Evolutionary conservation across 2,797 vertebrate species (phyloP), one percentile per base, ranked within the genome.

Genomic region (Liasis olivaceus): DNA sequence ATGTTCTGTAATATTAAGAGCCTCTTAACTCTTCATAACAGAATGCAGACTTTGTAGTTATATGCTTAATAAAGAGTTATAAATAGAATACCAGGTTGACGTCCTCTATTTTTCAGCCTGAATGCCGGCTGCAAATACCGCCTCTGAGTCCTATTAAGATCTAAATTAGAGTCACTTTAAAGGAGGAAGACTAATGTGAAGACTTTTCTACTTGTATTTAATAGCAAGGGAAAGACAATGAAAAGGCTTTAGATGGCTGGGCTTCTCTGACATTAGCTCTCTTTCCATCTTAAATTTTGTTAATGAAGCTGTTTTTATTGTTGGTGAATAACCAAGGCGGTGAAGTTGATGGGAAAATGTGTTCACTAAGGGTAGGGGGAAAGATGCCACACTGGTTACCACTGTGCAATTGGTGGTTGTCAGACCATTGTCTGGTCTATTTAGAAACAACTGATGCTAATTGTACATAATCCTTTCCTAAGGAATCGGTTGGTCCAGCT

Each of bases 221-320:
- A 94, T 88, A 95, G 90, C 91, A 89, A 91, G 85, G 91, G 89
- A 94, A 95, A 94, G 77, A 88, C 36, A 12, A 81, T 42, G 72
- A 47, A 81, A 81, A 93, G 95, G 90, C 93, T 26, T 42, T 90
- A 77, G 90, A 95, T 93, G 94, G 92, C 93, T 93, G 95, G 95
- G 87, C 95, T 96, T 94, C 94, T 0, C 91, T 94, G 92, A 95
- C 94, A 95, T 96, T 97, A 97, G 96, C 95, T 97, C 95, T 94
- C 91, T 93, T 95, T 94, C 93, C 88, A 92, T 95, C 92, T 96
- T 95, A 3, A 42, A 92, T 94, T 94, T 87, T 51, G 94, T 95
- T 95, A 91, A 88, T 96, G 96, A 42, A 93, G 87, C 5, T 90
- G 95, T 94, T 93, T 95, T 96, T 89, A 24, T 62, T 87, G 2